Evolutionary conservation across 2,113 vertebrate genomes (phyloP).

Genomic region (Theropithecus gelada): DNA sequence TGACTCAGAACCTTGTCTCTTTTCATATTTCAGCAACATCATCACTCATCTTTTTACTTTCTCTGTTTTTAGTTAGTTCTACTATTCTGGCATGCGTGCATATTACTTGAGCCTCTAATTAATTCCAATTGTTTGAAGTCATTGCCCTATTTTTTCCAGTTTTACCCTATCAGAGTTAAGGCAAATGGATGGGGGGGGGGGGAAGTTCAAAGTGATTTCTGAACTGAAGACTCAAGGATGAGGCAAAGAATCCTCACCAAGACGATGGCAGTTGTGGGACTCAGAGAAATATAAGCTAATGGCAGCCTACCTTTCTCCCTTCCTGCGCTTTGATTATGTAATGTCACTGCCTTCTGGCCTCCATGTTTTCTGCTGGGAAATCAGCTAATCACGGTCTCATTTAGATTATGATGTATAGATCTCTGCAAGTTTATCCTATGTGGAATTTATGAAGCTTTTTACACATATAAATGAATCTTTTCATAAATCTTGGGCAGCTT

Average conservation of each 20-base stretch:
- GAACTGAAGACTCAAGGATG: not conserved
- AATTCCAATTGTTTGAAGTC: not conserved
- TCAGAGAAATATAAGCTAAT: not conserved
- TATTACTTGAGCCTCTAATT: not conserved
- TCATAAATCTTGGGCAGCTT: not conserved
- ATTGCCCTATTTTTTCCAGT: not conserved
- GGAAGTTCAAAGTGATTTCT: not conserved
- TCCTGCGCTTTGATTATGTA: not conserved
- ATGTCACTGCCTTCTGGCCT: not conserved
- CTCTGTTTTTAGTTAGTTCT: not conserved
- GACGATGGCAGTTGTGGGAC: not conserved
- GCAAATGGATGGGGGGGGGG: not conserved
- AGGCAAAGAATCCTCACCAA: not conserved
- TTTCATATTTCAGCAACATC: not conserved
- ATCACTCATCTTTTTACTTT: not conserved
- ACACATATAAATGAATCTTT: not conserved
- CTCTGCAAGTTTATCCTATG: not conserved
- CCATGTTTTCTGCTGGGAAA: not conserved
- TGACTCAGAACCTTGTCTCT: not conserved
- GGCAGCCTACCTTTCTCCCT: not conserved
- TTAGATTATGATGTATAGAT: not conserved
- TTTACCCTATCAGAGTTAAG: not conserved
- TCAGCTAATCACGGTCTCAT: not conserved
- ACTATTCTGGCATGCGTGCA: rapidly evolving
- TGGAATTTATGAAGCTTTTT: not conserved